Conservation (phyloP, 35 echinoderm and acorn worm species). For the Ptychodera flava region DNA sequence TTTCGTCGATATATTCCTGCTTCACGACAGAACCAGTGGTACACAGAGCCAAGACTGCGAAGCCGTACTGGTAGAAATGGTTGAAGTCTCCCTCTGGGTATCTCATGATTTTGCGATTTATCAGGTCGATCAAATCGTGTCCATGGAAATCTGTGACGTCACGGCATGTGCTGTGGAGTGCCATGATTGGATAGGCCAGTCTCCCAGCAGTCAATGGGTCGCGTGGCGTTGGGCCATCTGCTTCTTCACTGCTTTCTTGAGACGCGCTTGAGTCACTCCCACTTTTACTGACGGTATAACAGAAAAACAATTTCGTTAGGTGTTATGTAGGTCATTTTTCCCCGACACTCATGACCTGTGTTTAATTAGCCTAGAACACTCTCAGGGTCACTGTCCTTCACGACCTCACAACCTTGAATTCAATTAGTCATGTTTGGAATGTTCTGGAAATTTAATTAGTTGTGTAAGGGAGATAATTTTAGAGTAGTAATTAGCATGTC, state of each 20-base stretch:
- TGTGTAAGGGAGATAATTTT: too few species aligned
- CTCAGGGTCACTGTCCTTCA: too few species aligned
- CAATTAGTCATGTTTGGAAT: too few species aligned
- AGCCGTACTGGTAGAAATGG: conserved; percentile 55
- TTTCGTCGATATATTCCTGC: background rate
- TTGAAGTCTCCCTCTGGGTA: conserved; percentile 22
- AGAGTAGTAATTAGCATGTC: too few species aligned
- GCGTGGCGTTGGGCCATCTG: background rate
- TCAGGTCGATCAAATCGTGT: conserved; percentile 28
- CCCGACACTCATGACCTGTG: too few species aligned
- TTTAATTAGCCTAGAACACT: too few species aligned
- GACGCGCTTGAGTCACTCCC: background rate
- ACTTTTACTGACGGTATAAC: background rate
- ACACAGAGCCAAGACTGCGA: conserved; percentile 56
- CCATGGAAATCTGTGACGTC: conserved; percentile 45
- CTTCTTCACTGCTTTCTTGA: background rate
- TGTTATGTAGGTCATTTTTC: too few species aligned
- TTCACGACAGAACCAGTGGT: conserved; percentile 17
- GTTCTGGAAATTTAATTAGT: too few species aligned
- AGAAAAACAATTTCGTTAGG: too few species aligned
- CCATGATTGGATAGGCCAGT: conserved; percentile 51
- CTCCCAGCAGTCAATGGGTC: conserved; percentile 6
- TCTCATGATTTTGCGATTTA: conserved; percentile 19
- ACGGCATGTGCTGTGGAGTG: conserved; percentile 48
- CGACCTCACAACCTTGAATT: too few species aligned